These are phyloP conservation scores for Tamandua tetradactyla DNA, from an alignment of 2,797 vertebrate species.

Conservation along the genomic window DNA sequence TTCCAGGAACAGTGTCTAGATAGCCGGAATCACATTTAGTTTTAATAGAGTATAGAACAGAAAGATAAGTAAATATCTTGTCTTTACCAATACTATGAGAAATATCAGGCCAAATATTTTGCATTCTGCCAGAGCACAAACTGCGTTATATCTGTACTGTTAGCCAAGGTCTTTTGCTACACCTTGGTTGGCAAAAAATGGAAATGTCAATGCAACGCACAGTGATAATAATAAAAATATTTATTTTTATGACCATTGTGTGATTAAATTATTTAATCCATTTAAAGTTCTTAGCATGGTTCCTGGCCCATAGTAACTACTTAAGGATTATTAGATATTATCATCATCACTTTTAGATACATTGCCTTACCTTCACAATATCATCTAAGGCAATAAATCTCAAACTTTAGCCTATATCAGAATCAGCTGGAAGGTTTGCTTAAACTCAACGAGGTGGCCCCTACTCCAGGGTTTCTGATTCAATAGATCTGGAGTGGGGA, in stretches of 20 bases:
- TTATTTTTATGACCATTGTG: neutral
- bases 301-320: neutral
- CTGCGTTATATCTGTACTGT: neutral
- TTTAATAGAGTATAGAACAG: conserved; percentile 2
- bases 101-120: conserved; percentile 48
- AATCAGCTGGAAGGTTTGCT: no score
- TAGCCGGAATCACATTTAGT: neutral
- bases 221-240: neutral
- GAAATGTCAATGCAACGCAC: neutral
- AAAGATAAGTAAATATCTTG: conserved; percentile 26
- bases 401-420: neutral
- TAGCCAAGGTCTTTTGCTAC: neutral
- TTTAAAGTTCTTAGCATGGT: neutral
- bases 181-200: conserved; percentile 5
- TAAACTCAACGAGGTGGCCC: no score
- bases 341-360: neutral
- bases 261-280: conserved; percentile 10
- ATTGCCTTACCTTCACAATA: neutral
- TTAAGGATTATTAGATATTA: neutral
- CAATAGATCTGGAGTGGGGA: no score
- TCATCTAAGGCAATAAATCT: neutral
- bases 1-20: conserved; percentile 7
- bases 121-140: neutral
- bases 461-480: no score
- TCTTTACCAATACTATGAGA: conserved; percentile 41